Percentiles rank a stretch among this genome's conserved stretches.
Conservation (phyloP, 2,113 vertebrate species). For the Aegotheles bennettii region DNA sequence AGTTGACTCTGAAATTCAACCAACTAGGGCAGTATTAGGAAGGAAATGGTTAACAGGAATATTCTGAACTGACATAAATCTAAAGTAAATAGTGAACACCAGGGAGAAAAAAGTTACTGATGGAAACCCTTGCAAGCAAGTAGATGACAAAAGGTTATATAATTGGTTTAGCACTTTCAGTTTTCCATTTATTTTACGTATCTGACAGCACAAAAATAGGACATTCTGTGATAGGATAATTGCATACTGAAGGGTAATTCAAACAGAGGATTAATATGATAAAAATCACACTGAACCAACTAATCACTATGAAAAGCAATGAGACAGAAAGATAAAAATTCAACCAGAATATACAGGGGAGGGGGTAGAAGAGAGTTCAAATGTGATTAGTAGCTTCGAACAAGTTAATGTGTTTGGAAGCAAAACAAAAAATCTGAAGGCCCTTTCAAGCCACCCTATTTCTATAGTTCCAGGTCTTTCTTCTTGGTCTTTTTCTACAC, state of each 20-base stretch:
- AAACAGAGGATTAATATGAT: constrained; percentile 65
- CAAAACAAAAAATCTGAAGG: neutral
- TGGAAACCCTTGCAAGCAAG: too few relatives aligned
- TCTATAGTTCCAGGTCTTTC: neutral
- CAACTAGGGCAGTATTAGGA: neutral
- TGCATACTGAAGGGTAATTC: constrained; percentile 72
- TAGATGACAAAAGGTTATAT: constrained; percentile 67
- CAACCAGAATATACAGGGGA: constrained; percentile 30
- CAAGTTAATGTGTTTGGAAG: neutral
- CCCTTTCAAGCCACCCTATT: neutral
- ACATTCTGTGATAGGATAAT: constrained; percentile 76
- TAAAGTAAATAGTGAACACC: constrained; percentile 46
- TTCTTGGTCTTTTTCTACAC: neutral
- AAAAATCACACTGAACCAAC: constrained; percentile 72
- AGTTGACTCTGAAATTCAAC: neutral
- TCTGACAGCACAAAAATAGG: constrained; percentile 72
- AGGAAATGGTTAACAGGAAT: constrained; percentile 53
- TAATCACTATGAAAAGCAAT: constrained; percentile 66
- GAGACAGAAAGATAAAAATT: constrained; percentile 65
- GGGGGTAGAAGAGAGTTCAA: constrained; percentile 33
- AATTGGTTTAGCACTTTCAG: constrained; percentile 65
- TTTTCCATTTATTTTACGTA: constrained; percentile 72
- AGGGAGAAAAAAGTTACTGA: neutral
- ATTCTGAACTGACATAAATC: constrained; percentile 19
- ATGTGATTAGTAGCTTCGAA: constrained; percentile 37